Conservation (phyloP, 2,888 invertebrate species). For the Tanaodytes sp. region DNA sequence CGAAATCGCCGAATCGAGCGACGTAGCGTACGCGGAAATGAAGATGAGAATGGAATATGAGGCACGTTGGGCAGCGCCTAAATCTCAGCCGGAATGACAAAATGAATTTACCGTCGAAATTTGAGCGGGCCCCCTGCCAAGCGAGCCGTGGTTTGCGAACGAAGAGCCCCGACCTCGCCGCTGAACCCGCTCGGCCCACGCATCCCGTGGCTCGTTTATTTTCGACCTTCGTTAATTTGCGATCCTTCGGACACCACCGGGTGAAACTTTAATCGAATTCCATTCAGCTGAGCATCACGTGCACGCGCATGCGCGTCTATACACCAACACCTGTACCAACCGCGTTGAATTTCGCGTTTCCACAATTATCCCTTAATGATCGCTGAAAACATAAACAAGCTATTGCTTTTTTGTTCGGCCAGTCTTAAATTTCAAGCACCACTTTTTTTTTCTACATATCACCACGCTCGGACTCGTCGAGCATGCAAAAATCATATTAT, state of each 20-base stretch:
- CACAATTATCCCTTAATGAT: constrained; percentile 36
- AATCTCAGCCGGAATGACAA: too few species aligned
- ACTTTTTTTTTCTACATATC: too few species aligned
- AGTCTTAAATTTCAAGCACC: too few species aligned
- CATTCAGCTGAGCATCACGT: constrained; percentile 40
- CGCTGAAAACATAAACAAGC: constrained; percentile 39
- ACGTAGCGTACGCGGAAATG: too few species aligned
- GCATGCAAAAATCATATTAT: too few species aligned
- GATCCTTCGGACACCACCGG: constrained; percentile 49
- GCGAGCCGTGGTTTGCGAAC: constrained; percentile 28
- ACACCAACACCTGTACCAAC: constrained; percentile 23
- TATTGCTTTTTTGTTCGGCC: too few species aligned
- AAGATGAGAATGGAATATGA: too few species aligned
- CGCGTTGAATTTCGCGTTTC: constrained; percentile 15
- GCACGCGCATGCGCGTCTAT: constrained; percentile 5
- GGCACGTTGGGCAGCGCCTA: too few species aligned
- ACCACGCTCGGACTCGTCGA: too few species aligned
- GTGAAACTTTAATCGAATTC: constrained; percentile 52
- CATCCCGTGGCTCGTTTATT: constrained; percentile 47
- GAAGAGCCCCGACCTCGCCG: constrained; percentile 21
- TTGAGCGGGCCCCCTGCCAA: constrained; percentile 57
- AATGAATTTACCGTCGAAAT: constrained; percentile 62
- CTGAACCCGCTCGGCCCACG: constrained; percentile 44
- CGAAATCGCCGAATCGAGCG: too few species aligned
- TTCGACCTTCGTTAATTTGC: constrained; percentile 56